A percentile compares a stretch with the other conserved stretches of the same genome.
Evolutionary conservation across 2,113 vertebrate genomes (phyloP).

Genomic region (Pungitius pungitius): DNA sequence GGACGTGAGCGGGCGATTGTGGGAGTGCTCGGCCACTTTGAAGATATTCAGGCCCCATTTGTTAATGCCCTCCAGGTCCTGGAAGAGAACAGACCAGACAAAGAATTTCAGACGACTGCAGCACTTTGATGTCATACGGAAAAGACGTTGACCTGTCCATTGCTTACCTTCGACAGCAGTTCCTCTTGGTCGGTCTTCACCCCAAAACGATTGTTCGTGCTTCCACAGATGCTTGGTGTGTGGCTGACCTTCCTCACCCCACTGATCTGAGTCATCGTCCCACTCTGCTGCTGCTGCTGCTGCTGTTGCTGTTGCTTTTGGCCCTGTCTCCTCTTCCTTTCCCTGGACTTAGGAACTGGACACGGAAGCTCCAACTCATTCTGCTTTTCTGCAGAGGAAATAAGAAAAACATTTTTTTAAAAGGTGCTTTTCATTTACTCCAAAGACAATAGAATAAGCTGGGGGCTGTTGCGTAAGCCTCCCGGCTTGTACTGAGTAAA

Average conservation of each 20-base stretch:
- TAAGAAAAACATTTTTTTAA: background rate
- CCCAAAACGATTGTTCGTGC: constrained; percentile 89
- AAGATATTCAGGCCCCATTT: constrained; percentile 99
- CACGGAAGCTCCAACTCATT: constrained; percentile 97
- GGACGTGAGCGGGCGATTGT: constrained; percentile 93
- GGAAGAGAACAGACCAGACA: constrained; percentile 16
- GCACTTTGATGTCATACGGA: background rate
- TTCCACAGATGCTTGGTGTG: constrained; percentile 88
- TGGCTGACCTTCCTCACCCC: constrained; percentile 94
- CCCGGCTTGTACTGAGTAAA: background rate
- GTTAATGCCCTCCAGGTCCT: constrained; percentile 97
- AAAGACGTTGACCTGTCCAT: too few relatives aligned
- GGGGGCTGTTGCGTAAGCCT: background rate
- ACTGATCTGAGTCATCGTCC: constrained; percentile 94
- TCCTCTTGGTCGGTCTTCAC: constrained; percentile 97
- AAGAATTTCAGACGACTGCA: constrained; percentile 2
- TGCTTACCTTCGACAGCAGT: constrained; percentile 89
- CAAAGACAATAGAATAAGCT: background rate
- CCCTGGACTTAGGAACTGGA: constrained; percentile 91
- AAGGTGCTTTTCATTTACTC: background rate
- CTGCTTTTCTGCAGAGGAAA: constrained; percentile 89
- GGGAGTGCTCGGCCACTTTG: constrained; percentile 91
- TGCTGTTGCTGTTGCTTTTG: constrained; percentile 80
- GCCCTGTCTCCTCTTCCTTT: constrained; percentile 93
- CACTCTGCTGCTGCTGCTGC: constrained; percentile 82